phyloP scores from a whole-genome alignment of 2,113 vertebrate genomes.

The Ranitomeya imitator region DNA sequence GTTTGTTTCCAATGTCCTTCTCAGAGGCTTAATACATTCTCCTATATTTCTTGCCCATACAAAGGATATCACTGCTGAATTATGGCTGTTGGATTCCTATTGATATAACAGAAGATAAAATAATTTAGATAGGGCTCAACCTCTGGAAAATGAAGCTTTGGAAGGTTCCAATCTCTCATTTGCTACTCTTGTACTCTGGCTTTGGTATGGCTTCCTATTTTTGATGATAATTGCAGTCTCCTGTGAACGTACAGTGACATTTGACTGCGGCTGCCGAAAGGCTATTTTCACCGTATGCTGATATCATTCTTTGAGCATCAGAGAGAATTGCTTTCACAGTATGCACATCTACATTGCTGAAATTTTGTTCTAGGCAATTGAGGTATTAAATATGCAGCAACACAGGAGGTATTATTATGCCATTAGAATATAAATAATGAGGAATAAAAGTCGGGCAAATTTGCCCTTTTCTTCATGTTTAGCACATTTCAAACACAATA shows the following conservation, averaged over 20 bases:
- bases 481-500: neutral
- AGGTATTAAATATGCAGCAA: conserved; percentile 74
- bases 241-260: conserved; percentile 65
- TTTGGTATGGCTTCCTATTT: conserved; percentile 59
- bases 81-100: conserved; percentile 61
- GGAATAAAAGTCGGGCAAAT: conserved; percentile 63
- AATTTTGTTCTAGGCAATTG: conserved; percentile 64
- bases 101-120: conserved; percentile 62
- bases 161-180: neutral
- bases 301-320: conserved; percentile 46
- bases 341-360: conserved; percentile 52
- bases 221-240: conserved; percentile 62
- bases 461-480: neutral
- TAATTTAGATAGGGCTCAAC: conserved; percentile 22
- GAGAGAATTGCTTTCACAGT: conserved; percentile 55
- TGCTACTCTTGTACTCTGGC: conserved; percentile 2
- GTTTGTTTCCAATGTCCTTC: neutral
- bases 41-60: neutral
- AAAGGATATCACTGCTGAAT: conserved; percentile 56
- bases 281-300: conserved; percentile 57
- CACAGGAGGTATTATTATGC: conserved; percentile 63
- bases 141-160: conserved; percentile 13
- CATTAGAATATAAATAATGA: conserved; percentile 66
- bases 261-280: conserved; percentile 69
- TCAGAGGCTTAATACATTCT: neutral